Percentiles rank a stretch among this genome's conserved stretches.
Evolutionary conservation across 2,888 invertebrate genomes (phyloP).

Genomic region (Sericinus montela): DNA sequence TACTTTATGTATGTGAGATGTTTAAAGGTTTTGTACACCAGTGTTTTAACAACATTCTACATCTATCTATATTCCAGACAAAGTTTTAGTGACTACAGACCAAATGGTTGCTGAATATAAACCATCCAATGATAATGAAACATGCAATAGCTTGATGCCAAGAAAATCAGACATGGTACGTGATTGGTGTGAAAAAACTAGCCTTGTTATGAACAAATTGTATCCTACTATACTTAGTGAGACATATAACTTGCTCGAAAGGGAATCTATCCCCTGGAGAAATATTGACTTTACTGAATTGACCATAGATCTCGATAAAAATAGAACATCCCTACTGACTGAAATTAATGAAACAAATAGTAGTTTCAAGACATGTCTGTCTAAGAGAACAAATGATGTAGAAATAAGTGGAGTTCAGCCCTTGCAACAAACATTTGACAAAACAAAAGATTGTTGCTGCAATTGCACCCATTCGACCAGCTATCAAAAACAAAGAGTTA

Average conservation of each 20-base stretch:
- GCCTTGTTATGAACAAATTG: conserved; percentile 58
- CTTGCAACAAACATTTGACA: conserved; percentile 43
- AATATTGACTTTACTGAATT: conserved; percentile 38
- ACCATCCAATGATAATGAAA: conserved; percentile 47
- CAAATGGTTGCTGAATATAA: conserved; percentile 80
- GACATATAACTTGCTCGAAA: conserved; percentile 49
- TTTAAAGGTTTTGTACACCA: too few species aligned
- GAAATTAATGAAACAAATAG: conserved; percentile 36
- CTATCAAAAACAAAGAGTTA: conserved; percentile 37
- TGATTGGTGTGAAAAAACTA: conserved; percentile 67
- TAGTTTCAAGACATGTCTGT: conserved; percentile 57
- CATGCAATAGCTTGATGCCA: conserved; percentile 32
- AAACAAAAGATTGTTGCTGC: conserved; percentile 25
- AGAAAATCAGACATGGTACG: conserved; percentile 65
- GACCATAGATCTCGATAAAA: conserved; percentile 45
- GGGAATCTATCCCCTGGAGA: conserved; percentile 49
- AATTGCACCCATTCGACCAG: conserved; percentile 18
- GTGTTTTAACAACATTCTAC: too few species aligned
- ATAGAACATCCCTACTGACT: conserved; percentile 25
- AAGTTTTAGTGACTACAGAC: conserved; percentile 81
- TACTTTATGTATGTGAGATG: too few species aligned
- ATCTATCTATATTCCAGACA: conserved; percentile 75
- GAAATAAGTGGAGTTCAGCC: conserved; percentile 56
- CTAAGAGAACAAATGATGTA: conserved; percentile 37
- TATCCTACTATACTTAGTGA: conserved; percentile 67